phyloP scores from a whole-genome alignment of 2,113 vertebrate species.

The Heterotis niloticus region DNA sequence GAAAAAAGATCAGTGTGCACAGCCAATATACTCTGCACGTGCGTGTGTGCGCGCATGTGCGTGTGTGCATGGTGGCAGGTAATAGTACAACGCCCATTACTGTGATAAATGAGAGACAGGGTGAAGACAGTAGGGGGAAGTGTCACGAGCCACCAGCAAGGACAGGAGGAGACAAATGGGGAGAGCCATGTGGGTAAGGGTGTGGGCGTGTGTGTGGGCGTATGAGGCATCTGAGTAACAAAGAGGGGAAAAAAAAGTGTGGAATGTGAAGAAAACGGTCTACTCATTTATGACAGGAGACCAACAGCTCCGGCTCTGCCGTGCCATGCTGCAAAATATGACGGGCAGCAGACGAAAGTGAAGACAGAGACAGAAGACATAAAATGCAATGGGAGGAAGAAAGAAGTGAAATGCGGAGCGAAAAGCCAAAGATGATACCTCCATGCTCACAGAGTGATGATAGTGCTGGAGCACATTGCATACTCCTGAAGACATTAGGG shows the following conservation, averaged over 20 bases:
- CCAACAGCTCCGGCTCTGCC: not conserved
- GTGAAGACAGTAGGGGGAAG: not conserved
- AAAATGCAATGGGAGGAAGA: not conserved
- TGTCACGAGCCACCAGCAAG: not conserved
- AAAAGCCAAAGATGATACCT: not conserved
- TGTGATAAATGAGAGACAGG: not conserved
- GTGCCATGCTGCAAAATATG: not conserved
- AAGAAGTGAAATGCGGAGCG: not conserved
- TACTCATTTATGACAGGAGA: not conserved
- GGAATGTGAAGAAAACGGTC: not conserved
- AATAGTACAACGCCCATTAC: not conserved
- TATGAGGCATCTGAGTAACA: not conserved
- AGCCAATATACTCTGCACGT: not conserved
- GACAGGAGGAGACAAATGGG: not conserved
- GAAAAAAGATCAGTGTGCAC: not conserved
- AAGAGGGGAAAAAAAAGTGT: constrained; percentile 11
- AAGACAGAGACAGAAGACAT: not conserved
- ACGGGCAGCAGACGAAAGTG: not conserved
- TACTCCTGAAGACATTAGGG: not conserved
- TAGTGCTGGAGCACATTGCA: not conserved
- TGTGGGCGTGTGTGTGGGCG: constrained; percentile 1
- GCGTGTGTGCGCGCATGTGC: constrained; percentile 1
- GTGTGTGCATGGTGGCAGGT: too few relatives aligned
- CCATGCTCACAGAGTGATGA: not conserved
- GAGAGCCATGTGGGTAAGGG: not conserved